These are phyloP conservation scores for Megastigmus dorsalis DNA, from an alignment of 2,888 invertebrate genomes.

Conservation along the genomic window DNA sequence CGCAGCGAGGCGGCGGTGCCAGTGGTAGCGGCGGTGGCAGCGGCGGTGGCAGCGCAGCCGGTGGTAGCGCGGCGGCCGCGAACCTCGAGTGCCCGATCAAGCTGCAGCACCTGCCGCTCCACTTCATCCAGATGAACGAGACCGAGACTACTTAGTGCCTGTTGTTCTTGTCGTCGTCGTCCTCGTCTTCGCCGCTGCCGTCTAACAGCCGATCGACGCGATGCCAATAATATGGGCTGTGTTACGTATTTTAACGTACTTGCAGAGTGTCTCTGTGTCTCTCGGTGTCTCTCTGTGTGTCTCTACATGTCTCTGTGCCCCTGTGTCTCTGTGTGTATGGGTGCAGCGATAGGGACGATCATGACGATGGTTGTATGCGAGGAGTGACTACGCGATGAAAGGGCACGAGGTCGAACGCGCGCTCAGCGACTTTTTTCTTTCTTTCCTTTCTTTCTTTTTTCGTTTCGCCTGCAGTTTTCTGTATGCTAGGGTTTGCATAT, in stretches of 20 bases:
- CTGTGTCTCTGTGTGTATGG: no score
- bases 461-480: no score
- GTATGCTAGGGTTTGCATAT: neutral
- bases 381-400: constrained; percentile 34
- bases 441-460: no score
- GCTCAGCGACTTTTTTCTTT: neutral
- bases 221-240: neutral
- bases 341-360: neutral
- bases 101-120: constrained; percentile 68
- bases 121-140: constrained; percentile 70
- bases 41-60: neutral
- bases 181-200: neutral
- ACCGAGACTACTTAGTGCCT: constrained; percentile 62
- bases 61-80: constrained; percentile 63
- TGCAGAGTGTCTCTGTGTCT: no score
- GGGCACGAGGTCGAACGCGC: neutral
- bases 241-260: no score
- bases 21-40: constrained; percentile 47
- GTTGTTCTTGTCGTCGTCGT: neutral
- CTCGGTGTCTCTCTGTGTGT: no score
- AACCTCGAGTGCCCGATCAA: constrained; percentile 69
- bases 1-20: neutral
- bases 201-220: neutral
- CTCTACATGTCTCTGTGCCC: no score
- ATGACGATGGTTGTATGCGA: neutral